Evolutionary conservation across 2,113 vertebrate species (phyloP).

Genomic region (mouse (Mus musculus)): DNA sequence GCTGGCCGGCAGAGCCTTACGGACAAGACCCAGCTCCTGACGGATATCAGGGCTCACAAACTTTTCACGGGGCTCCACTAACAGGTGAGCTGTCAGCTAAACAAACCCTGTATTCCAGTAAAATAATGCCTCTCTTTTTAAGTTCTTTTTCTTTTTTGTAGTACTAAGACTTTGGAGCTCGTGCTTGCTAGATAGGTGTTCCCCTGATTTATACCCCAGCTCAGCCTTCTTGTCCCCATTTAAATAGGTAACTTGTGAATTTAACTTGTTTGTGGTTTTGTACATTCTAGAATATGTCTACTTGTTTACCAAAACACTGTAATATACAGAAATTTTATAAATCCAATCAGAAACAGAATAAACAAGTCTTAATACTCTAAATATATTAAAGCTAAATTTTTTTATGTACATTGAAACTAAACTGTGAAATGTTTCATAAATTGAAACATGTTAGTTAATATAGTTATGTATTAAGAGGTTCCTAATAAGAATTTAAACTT

Average conservation of each 20-base stretch:
- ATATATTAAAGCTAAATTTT: constrained; percentile 6
- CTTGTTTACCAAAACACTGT: constrained; percentile 24
- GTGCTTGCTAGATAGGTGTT: neutral
- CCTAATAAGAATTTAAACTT: constrained; percentile 21
- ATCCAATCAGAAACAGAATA: neutral
- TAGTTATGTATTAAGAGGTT: neutral
- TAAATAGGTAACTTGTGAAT: constrained; percentile 40
- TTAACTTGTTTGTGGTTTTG: constrained; percentile 36
- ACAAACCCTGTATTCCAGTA: neutral
- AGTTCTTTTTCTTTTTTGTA: neutral
- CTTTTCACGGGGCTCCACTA: constrained; percentile 93
- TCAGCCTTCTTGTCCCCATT: neutral
- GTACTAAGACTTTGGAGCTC: neutral
- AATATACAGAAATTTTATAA: constrained; percentile 43
- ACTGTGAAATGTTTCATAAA: neutral
- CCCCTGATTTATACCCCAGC: neutral
- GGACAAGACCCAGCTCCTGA: constrained; percentile 91
- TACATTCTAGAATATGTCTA: neutral
- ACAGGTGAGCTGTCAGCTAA: constrained; percentile 88
- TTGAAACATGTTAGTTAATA: constrained; percentile 45
- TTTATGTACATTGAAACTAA: neutral
- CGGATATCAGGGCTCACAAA: constrained; percentile 91
- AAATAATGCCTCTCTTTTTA: neutral
- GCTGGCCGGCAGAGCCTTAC: constrained; percentile 92
- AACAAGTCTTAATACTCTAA: neutral